phyloP scores from a whole-genome alignment of 1,140 invertebrate species.

The Ptiloglossa arizonensis region DNA sequence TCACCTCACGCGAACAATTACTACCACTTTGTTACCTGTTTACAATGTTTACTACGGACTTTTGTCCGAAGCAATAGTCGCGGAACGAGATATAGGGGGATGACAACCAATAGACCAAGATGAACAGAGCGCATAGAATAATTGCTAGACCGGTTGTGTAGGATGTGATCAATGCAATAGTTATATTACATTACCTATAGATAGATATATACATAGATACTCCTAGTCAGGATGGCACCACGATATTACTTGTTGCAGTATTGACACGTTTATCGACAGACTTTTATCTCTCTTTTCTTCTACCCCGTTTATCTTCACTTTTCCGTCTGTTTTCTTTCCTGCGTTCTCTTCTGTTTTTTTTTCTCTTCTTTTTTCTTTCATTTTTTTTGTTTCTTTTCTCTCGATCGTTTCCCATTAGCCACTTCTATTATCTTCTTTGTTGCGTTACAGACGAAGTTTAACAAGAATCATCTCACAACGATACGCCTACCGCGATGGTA shows the following conservation, averaged over 20 bases:
- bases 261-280: constrained; percentile 73
- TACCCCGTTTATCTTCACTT: constrained; percentile 36
- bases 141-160: constrained; percentile 64
- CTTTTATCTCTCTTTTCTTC: constrained; percentile 34
- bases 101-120: constrained; percentile 66
- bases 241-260: constrained; percentile 80
- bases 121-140: constrained; percentile 64
- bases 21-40: constrained; percentile 81
- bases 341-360: neutral
- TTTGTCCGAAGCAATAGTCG: constrained; percentile 78
- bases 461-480: constrained; percentile 63
- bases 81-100: constrained; percentile 64
- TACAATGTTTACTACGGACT: constrained; percentile 79
- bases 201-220: constrained; percentile 71
- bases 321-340: constrained; percentile 27
- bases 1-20: constrained; percentile 70
- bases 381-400: neutral
- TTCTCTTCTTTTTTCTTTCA: constrained; percentile 53
- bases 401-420: neutral
- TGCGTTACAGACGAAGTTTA: constrained; percentile 48
- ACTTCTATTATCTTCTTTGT: constrained; percentile 34
- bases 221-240: constrained; percentile 77
- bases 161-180: constrained; percentile 71
- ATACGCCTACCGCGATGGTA: constrained; percentile 59
- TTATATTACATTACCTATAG: constrained; percentile 70